Evolutionary conservation across 2,888 invertebrate genomes (phyloP), one percentile per base, ranked within the genome.

Genomic region (Drosophila bunnanda): DNA sequence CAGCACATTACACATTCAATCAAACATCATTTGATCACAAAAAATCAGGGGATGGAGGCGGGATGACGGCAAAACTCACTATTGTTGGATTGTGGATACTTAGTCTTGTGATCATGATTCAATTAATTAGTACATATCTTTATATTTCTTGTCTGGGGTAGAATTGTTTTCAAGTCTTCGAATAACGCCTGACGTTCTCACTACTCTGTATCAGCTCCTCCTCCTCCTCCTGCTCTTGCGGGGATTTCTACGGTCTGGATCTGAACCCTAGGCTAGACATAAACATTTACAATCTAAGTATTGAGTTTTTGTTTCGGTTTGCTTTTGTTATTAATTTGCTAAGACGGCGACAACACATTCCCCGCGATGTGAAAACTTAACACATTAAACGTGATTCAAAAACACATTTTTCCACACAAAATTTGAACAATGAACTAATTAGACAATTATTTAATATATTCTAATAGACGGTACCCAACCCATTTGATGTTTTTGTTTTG

Each of bases 401-500:
- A 69, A 70, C 61, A 72, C 75, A 72, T 39, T 64, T 72, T 34
- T n/a, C 50, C 32, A 34, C 71, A 56, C 74, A 74, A 56, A 71
- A 74, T 72, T 72, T 72, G 75, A 72, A 72, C 71, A 74, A 72
- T 74, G 52, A 72, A 72, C 71, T 72, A 72, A 80, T 62, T 87
- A 84, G 88, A 83, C 82, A 81, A 84, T 76, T 87, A 82, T 54
- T 76, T 68, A 76, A 75, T 88, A 82, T 79, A 79, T 79, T 76
- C 85, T 88, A 86, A 64, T 72, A 74, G 75, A 72, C 52, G 72
- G 69, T 75, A 76, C 88, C 82, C 79, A 65, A 75, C 82, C 86
- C 79, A 71, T 65, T 78, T 67, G 80, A 48, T 60, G 60, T 30
- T 46, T 46, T 38, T 44, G 46, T 55, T 64, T 53, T 65, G 64